phyloP scores from a whole-genome alignment of 2,888 invertebrate species.

The Harpalus rufipes region DNA sequence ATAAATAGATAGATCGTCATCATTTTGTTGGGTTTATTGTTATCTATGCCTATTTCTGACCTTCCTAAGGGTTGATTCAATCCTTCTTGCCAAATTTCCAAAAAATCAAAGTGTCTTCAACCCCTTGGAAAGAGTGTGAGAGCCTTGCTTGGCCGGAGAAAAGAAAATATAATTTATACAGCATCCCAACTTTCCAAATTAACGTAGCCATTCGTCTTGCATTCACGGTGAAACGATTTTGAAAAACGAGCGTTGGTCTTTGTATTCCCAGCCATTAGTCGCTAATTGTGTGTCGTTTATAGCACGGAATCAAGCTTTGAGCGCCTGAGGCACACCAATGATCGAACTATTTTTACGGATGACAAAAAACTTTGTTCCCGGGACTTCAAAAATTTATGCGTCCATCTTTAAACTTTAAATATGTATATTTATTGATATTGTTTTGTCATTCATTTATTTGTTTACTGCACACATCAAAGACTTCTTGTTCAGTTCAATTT shows the following conservation, averaged over 20 bases:
- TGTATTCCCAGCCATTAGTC: slow-evolving; percentile 67
- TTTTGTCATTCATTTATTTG: too few relatives aligned
- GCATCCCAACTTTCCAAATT: slow-evolving; percentile 65
- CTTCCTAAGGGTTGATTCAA: neutral
- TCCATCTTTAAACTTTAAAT: too few relatives aligned
- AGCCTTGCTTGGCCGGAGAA: slow-evolving; percentile 27
- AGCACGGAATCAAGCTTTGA: slow-evolving; percentile 57
- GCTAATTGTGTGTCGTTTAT: slow-evolving; percentile 67
- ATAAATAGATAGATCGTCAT: too few relatives aligned
- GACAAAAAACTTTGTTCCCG: neutral
- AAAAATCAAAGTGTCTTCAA: neutral
- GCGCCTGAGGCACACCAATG: neutral
- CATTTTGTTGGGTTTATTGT: too few relatives aligned
- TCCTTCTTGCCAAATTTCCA: neutral
- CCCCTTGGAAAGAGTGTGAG: neutral
- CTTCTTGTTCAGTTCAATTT: too few relatives aligned
- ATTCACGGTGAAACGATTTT: slow-evolving; percentile 66
- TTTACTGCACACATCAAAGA: slow-evolving; percentile 1
- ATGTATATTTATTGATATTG: too few relatives aligned
- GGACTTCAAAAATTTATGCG: neutral
- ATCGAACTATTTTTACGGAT: neutral
- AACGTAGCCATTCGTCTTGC: slow-evolving; percentile 67
- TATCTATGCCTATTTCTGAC: too few relatives aligned
- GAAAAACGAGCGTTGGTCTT: slow-evolving; percentile 67
- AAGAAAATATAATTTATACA: slow-evolving; percentile 67